phyloP scores from a whole-genome alignment of 2,113 vertebrate species.

The Nothoprocta perdicaria region DNA sequence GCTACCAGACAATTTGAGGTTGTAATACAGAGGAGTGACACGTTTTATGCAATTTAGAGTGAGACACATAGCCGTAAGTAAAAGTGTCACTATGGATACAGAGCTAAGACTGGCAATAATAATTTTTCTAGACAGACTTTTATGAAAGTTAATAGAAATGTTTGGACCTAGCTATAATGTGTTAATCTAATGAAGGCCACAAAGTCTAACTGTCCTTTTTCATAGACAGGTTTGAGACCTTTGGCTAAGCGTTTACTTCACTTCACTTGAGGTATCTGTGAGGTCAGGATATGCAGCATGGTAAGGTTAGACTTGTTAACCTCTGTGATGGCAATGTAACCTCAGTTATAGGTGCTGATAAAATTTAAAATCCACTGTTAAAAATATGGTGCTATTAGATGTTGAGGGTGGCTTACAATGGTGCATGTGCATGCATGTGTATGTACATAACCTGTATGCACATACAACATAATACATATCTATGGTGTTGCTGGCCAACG shows the following conservation, averaged over 20 bases:
- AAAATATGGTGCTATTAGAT: conserved; percentile 73
- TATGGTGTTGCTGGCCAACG: conserved; percentile 72
- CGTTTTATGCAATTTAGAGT: not conserved
- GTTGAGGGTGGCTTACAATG: conserved; percentile 22
- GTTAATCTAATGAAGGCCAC: not conserved
- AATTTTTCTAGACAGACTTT: not conserved
- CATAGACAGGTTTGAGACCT: not conserved
- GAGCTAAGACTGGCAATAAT: not conserved
- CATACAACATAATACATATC: not conserved
- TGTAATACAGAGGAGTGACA: not conserved
- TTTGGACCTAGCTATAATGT: not conserved
- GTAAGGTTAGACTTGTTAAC: conserved; percentile 20
- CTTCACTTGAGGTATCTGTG: conserved; percentile 37
- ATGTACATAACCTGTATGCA: not conserved
- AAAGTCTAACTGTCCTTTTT: not conserved
- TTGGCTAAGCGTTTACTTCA: not conserved
- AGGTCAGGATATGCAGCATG: conserved; percentile 7
- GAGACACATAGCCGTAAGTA: not conserved
- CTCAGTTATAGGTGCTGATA: conserved; percentile 17
- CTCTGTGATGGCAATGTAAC: not conserved
- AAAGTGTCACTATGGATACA: not conserved
- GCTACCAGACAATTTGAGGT: not conserved
- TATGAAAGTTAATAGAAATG: not conserved
- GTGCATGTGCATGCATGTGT: not conserved
- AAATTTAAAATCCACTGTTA: conserved; percentile 51